Percentiles rank a stretch among this genome's conserved stretches.
These are phyloP conservation scores for Cephus nigrinus DNA, from an alignment of 2,888 invertebrate genomes.

Conservation along the genomic window DNA sequence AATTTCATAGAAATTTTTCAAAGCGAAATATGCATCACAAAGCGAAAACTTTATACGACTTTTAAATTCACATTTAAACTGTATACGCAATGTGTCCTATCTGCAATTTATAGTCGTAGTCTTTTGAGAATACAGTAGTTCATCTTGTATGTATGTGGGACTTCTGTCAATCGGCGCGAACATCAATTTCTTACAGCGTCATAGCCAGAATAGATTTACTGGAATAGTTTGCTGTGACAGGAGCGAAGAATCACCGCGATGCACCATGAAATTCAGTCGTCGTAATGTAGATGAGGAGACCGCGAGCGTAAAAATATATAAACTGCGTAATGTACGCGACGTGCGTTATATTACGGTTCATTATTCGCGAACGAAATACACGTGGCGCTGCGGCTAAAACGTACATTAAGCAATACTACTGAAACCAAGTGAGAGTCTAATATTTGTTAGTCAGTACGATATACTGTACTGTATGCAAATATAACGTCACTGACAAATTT, in stretches of 20 bases:
- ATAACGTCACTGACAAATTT: neutral
- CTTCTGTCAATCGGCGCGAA: neutral
- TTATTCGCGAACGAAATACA: neutral
- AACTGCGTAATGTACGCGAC: neutral
- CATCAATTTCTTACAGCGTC: too few species aligned
- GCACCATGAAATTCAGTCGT: neutral
- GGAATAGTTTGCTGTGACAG: constrained; percentile 25
- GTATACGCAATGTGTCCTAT: too few species aligned
- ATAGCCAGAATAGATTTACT: constrained; percentile 40
- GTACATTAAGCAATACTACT: neutral
- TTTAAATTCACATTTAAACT: too few species aligned
- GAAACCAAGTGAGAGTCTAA: neutral
- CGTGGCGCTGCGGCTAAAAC: neutral
- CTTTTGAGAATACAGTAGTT: too few species aligned
- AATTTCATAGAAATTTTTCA: too few species aligned
- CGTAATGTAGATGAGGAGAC: neutral
- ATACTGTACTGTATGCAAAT: neutral
- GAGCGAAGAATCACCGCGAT: neutral
- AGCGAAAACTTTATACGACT: too few species aligned
- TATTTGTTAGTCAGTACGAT: neutral
- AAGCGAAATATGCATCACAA: too few species aligned
- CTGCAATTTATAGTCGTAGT: too few species aligned
- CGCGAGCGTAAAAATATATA: neutral
- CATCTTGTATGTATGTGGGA: too few species aligned
- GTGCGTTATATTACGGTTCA: neutral